Evolutionary conservation across 2,888 invertebrate genomes (phyloP).

Genomic region (Odontomyia ornata): DNA sequence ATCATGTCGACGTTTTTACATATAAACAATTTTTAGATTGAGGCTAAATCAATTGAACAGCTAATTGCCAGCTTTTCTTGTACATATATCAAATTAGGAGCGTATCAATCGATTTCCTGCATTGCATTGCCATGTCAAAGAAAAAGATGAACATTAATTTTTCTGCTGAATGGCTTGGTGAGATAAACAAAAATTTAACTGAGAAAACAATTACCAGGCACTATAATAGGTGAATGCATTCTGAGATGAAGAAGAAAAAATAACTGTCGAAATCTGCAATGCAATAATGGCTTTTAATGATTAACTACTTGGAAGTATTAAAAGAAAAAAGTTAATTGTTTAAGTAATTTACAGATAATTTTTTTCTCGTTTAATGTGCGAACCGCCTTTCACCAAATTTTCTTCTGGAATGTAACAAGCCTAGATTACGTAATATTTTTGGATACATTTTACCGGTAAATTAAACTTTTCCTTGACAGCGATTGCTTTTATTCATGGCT

Average conservation of each 20-base stretch:
- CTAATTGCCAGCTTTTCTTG: not conserved
- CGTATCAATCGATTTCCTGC: not conserved
- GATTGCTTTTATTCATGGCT: too few relatives aligned
- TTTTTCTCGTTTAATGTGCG: too few relatives aligned
- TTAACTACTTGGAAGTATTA: not conserved
- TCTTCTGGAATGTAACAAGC: too few relatives aligned
- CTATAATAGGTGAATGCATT: too few relatives aligned
- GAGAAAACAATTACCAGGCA: too few relatives aligned
- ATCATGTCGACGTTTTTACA: not conserved
- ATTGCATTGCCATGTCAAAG: not conserved
- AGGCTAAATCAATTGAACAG: not conserved
- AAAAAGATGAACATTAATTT: not conserved
- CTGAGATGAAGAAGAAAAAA: not conserved
- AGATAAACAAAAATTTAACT: not conserved
- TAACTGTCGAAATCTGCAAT: not conserved
- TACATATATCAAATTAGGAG: constrained; percentile 4
- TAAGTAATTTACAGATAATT: too few relatives aligned
- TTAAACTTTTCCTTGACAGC: too few relatives aligned
- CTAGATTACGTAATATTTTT: too few relatives aligned
- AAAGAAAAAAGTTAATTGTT: not conserved
- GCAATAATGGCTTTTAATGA: not conserved
- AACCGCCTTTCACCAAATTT: too few relatives aligned
- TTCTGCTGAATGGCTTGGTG: not conserved
- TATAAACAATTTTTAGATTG: not conserved
- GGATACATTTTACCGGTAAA: too few relatives aligned